phyloP scores from a whole-genome alignment of 1,140 invertebrate species.

The Aethina tumida region DNA sequence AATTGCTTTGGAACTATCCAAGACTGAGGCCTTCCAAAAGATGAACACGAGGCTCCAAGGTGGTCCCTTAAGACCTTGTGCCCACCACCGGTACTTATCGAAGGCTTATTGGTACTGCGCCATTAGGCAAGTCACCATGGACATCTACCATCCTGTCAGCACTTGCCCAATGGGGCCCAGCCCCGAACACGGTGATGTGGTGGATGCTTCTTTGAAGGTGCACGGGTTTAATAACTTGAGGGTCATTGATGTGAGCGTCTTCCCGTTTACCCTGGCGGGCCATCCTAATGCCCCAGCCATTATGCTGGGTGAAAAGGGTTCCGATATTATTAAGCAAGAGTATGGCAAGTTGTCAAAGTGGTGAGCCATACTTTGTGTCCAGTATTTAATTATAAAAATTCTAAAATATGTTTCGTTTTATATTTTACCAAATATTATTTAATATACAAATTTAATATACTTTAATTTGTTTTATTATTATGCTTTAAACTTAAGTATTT shows the following conservation, averaged over 20 bases:
- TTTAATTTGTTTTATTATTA: too few relatives aligned
- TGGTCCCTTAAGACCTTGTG: constrained; percentile 19
- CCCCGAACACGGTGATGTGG: constrained; percentile 32
- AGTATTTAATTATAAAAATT: too few relatives aligned
- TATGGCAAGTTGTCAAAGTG: too few relatives aligned
- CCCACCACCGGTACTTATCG: constrained; percentile 24
- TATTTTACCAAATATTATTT: too few relatives aligned
- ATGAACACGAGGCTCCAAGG: constrained; percentile 39
- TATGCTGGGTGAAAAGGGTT: constrained; percentile 64
- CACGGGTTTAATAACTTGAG: constrained; percentile 31
- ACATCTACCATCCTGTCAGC: constrained; percentile 65
- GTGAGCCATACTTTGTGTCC: too few relatives aligned
- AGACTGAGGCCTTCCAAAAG: constrained; percentile 36
- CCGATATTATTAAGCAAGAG: constrained; percentile 49
- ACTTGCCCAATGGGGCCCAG: constrained; percentile 44
- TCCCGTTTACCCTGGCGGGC: constrained; percentile 45
- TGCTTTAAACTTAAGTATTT: too few relatives aligned
- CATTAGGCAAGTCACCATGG: constrained; percentile 39
- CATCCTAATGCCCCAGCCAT: constrained; percentile 63
- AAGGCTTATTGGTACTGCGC: constrained; percentile 2
- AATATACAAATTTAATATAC: too few relatives aligned
- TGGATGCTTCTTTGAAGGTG: constrained; percentile 36
- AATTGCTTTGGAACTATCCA: constrained; percentile 32
- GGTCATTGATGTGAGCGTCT: constrained; percentile 32
- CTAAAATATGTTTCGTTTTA: too few relatives aligned